Percentiles rank a stretch among this genome's conserved stretches.
Conservation (phyloP, 2,888 invertebrate species). For the Drosophila pseudotakahashii region DNA sequence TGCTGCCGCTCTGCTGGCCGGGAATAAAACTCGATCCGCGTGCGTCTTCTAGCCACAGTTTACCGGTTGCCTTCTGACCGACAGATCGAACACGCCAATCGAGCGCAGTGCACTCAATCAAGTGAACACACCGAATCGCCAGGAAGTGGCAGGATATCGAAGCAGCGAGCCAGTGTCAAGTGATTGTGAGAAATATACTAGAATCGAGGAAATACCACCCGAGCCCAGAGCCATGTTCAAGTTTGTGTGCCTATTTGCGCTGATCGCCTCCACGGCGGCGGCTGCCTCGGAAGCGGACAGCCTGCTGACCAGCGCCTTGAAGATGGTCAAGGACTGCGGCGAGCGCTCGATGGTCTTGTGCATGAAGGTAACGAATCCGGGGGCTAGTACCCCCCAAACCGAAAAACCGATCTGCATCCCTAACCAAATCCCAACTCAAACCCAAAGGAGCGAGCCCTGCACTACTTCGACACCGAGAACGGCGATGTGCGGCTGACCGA, state of each 20-base stretch:
- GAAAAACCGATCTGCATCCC: background rate
- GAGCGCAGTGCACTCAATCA: constrained; percentile 76
- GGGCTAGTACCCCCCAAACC: too few species aligned
- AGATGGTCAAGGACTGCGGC: constrained; percentile 89
- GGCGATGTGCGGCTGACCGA: constrained; percentile 87
- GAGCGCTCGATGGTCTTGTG: constrained; percentile 88
- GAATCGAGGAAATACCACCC: background rate
- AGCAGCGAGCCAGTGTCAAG: constrained; percentile 50
- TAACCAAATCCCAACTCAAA: constrained; percentile 9
- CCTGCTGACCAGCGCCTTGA: constrained; percentile 87
- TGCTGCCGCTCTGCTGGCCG: constrained; percentile 71
- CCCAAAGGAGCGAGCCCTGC: constrained; percentile 88
- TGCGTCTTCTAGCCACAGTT: constrained; percentile 84
- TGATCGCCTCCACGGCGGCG: constrained; percentile 85
- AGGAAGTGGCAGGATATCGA: constrained; percentile 51
- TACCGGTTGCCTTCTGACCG: constrained; percentile 85
- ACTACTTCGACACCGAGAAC: constrained; percentile 88
- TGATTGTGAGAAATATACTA: constrained; percentile 45
- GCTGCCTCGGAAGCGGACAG: constrained; percentile 85
- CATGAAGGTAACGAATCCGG: constrained; percentile 87
- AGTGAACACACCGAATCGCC: constrained; percentile 48
- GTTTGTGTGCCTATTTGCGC: constrained; percentile 84
- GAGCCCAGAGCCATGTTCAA: constrained; percentile 84
- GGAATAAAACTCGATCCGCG: constrained; percentile 85
- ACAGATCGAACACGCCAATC: constrained; percentile 81